Base-by-base conservation (phyloP, 2,888 invertebrate genomes). In the Hemistola chrysoprasaria region DNA sequence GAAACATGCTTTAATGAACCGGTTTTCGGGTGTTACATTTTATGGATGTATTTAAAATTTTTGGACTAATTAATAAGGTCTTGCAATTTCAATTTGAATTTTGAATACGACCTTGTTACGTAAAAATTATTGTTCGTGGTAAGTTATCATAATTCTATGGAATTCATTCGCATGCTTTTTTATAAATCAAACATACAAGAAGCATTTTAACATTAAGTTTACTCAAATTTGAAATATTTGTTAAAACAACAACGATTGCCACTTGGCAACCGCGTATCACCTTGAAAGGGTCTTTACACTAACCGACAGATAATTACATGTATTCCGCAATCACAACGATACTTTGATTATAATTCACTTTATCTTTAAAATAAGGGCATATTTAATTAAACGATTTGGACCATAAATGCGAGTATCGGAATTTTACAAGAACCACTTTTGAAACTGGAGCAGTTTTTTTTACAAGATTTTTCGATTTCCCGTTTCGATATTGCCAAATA, bases 281-380 rank as follows among this genome's bases (percentile, higher is more conserved):
- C 78, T 78, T 77, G 75, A 62, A 65, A 72, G 61, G 58, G 64
- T 65, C 59, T 63, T 67, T 62, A 72, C 70, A 73, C 74, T 71
- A 68, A 57, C 59, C 43, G 47, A 55, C 55, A 48, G 58, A 36
- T 36, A 32, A 44, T 21, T 30, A 26, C 21, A 25, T 20, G 20
- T 45, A 54, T 50, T 46, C 35, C 59, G 53, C 62, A 55, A 53
- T 38, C 37, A 37, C n/a, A 24, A 8, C 16, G 16, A 16, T 16
- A 16, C 16, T 43, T 44, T 44, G 43, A 44, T 44, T 44, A 36
- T 9, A 33, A 22, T 40, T 37, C 33, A 16, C 20, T 25, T 33
- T 40, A 16, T 27, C 36, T 36, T 40, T 45, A 37, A 10, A 35
- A 40, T 41, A 44, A 44, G 43, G 34, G 29, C 33, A 29, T 32